Evolutionary conservation across 2,797 vertebrate genomes (phyloP).

Genomic region (Urosaurus nigricauda): DNA sequence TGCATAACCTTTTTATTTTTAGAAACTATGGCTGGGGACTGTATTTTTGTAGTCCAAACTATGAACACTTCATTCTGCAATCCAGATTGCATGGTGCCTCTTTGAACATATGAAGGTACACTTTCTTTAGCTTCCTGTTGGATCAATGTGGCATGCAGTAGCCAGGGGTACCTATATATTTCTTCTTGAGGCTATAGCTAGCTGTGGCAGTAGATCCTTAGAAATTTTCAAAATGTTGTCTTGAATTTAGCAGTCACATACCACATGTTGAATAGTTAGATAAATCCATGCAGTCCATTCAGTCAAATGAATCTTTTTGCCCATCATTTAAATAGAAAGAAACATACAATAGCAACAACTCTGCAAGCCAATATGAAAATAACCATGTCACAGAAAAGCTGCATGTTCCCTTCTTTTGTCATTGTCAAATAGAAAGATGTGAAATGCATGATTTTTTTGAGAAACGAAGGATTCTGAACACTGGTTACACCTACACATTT

Average conservation of each 20-base stretch:
- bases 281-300: not conserved
- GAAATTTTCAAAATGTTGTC: not conserved
- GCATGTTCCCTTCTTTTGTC: not conserved
- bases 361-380: not conserved
- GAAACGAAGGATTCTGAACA: not conserved
- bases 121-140: no score
- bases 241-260: not conserved
- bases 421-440: not conserved
- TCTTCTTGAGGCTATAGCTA: not conserved
- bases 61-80: no score
- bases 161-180: no score
- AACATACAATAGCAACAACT: not conserved
- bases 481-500: not conserved
- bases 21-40: no score
- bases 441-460: slow-evolving; percentile 7
- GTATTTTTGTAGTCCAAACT: no score
- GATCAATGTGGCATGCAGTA: no score
- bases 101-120: no score
- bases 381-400: not conserved
- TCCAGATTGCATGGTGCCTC: no score
- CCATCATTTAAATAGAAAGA: not conserved
- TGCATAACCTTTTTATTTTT: no score
- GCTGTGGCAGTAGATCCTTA: not conserved
- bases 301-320: slow-evolving; percentile 6
- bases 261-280: not conserved